phyloP scores from a whole-genome alignment of 2,113 vertebrate genomes.

The mouse (Mus musculus) region DNA sequence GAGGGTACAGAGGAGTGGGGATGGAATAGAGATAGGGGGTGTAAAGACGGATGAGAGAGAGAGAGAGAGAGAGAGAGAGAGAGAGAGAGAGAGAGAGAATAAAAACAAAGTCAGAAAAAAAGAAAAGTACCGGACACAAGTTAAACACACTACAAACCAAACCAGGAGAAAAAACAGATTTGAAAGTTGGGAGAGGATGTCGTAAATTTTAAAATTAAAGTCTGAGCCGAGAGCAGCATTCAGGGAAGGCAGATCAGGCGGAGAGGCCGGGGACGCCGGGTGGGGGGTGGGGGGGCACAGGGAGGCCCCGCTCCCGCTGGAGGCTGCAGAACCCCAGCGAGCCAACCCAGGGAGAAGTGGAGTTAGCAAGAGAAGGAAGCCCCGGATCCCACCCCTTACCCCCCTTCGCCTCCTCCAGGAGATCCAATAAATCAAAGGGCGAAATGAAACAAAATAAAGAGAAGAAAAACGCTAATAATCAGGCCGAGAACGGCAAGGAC shows the following conservation, averaged over 20 bases:
- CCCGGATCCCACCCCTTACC: constrained; percentile 78
- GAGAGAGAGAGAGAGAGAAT: neutral
- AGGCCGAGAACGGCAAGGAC: constrained; percentile 74
- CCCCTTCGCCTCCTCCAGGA: constrained; percentile 78
- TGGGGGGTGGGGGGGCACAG: neutral
- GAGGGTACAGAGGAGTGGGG: neutral
- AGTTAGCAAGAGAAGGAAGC: constrained; percentile 80
- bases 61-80: neutral
- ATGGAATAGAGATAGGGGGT: neutral
- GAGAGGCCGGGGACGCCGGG: constrained; percentile 70
- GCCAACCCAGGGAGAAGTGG: constrained; percentile 81
- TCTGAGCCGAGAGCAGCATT: constrained; percentile 22
- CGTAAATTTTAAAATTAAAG: constrained; percentile 52
- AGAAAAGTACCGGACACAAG: constrained; percentile 82
- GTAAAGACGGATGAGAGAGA: neutral
- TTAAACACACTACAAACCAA: constrained; percentile 84
- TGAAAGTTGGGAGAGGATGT: constrained; percentile 66
- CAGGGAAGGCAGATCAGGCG: constrained; percentile 64
- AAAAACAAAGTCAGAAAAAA: constrained; percentile 87
- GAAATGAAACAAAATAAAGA: constrained; percentile 85
- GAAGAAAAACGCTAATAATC: constrained; percentile 77
- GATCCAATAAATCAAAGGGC: constrained; percentile 81
- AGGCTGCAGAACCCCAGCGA: constrained; percentile 78
- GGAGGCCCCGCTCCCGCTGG: constrained; percentile 78
- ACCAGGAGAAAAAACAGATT: constrained; percentile 75